Percentiles rank a stretch among this genome's conserved stretches.
Conservation (phyloP, 1,140 invertebrate species). For the Scaptodrosophila lebanonensis region DNA sequence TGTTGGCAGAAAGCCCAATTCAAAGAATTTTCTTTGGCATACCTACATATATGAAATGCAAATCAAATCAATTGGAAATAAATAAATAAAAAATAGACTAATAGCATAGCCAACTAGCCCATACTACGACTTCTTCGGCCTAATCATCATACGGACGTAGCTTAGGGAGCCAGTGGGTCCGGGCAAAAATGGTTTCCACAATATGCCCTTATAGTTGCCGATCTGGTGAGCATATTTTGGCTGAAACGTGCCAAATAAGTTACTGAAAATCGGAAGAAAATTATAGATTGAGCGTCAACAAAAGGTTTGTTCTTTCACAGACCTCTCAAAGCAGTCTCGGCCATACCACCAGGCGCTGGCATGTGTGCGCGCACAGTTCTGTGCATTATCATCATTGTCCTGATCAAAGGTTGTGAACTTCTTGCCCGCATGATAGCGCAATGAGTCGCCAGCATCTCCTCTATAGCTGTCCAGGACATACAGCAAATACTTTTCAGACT, state of each 20-base stretch:
- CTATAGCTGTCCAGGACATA: slow-evolving; percentile 81
- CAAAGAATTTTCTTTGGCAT: too few relatives aligned
- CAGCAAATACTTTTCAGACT: slow-evolving; percentile 82
- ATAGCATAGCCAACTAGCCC: background rate
- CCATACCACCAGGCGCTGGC: slow-evolving; percentile 83
- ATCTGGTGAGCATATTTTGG: slow-evolving; percentile 34
- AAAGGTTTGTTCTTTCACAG: too few relatives aligned
- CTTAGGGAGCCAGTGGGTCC: slow-evolving; percentile 51
- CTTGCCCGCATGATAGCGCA: slow-evolving; percentile 83
- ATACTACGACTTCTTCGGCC: slow-evolving; percentile 30
- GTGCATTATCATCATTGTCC: slow-evolving; percentile 84
- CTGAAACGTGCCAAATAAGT: slow-evolving; percentile 57
- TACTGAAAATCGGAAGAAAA: slow-evolving; percentile 26
- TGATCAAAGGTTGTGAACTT: slow-evolving; percentile 85
- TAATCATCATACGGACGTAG: slow-evolving; percentile 52
- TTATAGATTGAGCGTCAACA: too few relatives aligned
- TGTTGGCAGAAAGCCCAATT: too few relatives aligned
- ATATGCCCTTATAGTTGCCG: slow-evolving; percentile 47
- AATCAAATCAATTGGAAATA: too few relatives aligned
- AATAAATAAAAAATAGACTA: too few relatives aligned
- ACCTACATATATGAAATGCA: too few relatives aligned
- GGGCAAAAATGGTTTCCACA: slow-evolving; percentile 48
- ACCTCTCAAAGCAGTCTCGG: slow-evolving; percentile 66
- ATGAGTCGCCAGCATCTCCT: slow-evolving; percentile 83
- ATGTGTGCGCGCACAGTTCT: slow-evolving; percentile 83